Percentiles rank a stretch among this genome's conserved stretches.
These are phyloP conservation scores for Nephrotoma guestfalica DNA, from an alignment of 2,888 invertebrate species.

Conservation along the genomic window DNA sequence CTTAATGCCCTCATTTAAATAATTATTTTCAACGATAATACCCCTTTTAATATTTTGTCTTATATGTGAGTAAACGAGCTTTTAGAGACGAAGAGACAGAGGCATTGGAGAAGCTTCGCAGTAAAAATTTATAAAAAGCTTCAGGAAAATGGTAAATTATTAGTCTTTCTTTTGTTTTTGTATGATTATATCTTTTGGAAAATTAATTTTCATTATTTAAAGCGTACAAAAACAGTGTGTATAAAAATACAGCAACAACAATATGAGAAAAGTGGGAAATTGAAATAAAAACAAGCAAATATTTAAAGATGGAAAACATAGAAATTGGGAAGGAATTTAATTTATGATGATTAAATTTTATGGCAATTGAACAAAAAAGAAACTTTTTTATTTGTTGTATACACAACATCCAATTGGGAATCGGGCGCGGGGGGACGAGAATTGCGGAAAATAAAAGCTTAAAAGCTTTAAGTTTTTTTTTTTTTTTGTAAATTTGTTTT, in stretches of 20 bases:
- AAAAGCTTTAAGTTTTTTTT: background rate
- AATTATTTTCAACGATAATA: background rate
- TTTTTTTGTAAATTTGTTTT: background rate
- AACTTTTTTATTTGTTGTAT: background rate
- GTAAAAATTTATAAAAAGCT: background rate
- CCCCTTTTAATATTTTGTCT: background rate
- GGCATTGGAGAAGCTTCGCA: background rate
- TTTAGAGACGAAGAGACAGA: background rate
- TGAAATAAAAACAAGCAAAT: background rate
- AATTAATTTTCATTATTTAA: background rate
- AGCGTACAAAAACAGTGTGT: background rate
- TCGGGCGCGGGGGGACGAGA: background rate
- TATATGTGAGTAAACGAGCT: background rate
- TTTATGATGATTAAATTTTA: background rate
- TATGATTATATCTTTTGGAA: background rate
- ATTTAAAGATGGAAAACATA: background rate
- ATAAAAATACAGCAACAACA: background rate
- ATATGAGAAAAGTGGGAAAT: background rate
- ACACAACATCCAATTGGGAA: background rate
- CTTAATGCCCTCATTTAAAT: background rate
- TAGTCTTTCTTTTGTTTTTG: background rate
- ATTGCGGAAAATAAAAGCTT: background rate
- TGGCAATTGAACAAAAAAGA: background rate
- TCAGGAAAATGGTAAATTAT: background rate
- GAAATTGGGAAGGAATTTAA: background rate